These are phyloP conservation scores for Acrobeloides nanus DNA, from an alignment of 2,888 invertebrate species.

Conservation along the genomic window DNA sequence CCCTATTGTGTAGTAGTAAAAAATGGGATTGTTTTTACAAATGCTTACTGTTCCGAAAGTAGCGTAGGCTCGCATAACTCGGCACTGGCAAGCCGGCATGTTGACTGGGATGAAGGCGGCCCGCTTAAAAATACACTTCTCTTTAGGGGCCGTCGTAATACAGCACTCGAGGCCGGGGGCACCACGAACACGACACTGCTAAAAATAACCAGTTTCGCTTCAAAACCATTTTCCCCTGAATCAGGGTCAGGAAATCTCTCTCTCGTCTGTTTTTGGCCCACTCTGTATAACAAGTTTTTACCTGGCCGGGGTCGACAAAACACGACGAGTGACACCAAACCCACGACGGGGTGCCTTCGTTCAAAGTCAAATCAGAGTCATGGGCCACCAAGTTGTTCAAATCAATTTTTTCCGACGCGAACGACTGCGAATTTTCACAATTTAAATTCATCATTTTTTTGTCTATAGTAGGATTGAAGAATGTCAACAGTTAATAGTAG, in stretches of 20 bases:
- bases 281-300: not conserved
- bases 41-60: no score
- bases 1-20: no score
- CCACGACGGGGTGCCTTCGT: no score
- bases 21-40: no score
- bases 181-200: not conserved
- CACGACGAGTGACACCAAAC: slow-evolving; percentile 12
- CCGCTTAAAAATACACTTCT: slow-evolving; percentile 49
- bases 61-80: slow-evolving; percentile 26
- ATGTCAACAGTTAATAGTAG: no score
- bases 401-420: no score
- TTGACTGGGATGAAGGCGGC: slow-evolving; percentile 34
- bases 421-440: no score
- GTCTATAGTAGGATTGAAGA: no score
- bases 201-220: not conserved
- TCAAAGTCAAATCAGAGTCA: no score
- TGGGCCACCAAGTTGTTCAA: no score
- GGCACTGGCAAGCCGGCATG: no score
- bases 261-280: not conserved
- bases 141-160: slow-evolving; percentile 19
- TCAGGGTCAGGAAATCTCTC: not conserved
- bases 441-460: no score
- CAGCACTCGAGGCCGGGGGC: slow-evolving; percentile 15
- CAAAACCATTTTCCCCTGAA: slow-evolving; percentile 1
- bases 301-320: not conserved